Percentiles rank a stretch among this genome's conserved stretches.
Conservation (phyloP, 2,888 invertebrate genomes). For the Melinaea marsaeus region DNA sequence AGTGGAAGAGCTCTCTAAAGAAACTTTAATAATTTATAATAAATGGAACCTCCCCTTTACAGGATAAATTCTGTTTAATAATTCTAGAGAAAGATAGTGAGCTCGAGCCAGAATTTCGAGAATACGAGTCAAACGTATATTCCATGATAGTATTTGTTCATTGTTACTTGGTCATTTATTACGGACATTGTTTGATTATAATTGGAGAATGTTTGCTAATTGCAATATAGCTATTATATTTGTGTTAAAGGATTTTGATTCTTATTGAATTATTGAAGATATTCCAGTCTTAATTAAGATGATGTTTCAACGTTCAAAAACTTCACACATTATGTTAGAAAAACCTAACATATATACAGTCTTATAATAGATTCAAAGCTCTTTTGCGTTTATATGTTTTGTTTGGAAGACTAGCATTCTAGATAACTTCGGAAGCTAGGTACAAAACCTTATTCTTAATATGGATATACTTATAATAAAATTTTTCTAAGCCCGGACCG, state of each 20-base stretch:
- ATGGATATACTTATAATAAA: background rate
- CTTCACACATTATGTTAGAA: background rate
- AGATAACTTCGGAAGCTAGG: too few relatives aligned
- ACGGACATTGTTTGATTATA: slow-evolving; percentile 3
- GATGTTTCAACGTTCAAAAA: background rate
- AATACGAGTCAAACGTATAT: background rate
- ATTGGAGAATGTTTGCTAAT: background rate
- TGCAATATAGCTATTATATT: too few relatives aligned
- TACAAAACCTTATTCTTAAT: too few relatives aligned
- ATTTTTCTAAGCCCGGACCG: too few relatives aligned
- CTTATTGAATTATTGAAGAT: too few relatives aligned
- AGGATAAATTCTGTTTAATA: slow-evolving; percentile 3
- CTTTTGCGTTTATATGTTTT: background rate
- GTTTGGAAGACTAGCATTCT: background rate
- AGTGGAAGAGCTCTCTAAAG: background rate
- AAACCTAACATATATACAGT: background rate
- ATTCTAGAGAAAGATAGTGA: background rate
- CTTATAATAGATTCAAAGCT: background rate
- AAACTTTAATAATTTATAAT: background rate
- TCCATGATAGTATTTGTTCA: background rate
- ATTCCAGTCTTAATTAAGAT: too few relatives aligned
- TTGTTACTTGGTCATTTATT: slow-evolving; percentile 1
- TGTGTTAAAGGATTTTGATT: too few relatives aligned
- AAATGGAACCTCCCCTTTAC: background rate
- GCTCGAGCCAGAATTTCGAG: background rate